Evolutionary conservation across 2,888 invertebrate species (phyloP), one percentile per base, ranked within the genome.

Genomic region (Drosophila mettleri): DNA sequence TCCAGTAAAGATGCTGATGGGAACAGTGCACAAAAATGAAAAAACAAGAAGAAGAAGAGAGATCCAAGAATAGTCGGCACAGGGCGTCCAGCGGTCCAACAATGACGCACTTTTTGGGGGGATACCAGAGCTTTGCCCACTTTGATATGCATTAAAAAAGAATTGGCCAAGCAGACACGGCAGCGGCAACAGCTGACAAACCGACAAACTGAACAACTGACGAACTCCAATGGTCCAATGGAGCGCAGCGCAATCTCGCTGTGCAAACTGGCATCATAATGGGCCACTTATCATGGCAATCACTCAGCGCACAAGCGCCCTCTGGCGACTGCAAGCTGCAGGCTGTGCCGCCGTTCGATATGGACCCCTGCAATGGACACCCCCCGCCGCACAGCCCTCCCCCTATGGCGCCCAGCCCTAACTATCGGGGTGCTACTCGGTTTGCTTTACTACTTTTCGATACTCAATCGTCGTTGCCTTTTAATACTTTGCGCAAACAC

Each of bases 231-330:
- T 88, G 78, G 85, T 76, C 84, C 89, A 88, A 86, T 88, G 78
- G 85, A 84, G 85, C 84, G 74, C 71, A 76, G 69, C 75, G 72
- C 88, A 84, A 88, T 85, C 87, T 84, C 81, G 67, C 85, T 85
- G 89, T 84, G 89, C 89, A 85, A 88, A 85, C 85, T 85, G 85
- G 70, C 78, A 88, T 88, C 87, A 88, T 85, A 85, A 85, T 88
- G 89, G 89, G 87, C 85, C 89, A 85, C 89, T 85, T 88, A 88
- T 85, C 89, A 85, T 88, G 85, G 89, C 89, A 85, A 85, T 85
- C 85, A 85, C 85, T 85, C 89, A 85, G 84, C 72, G 71, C 45
- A 65, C 74, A 63, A 73, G 78, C 69, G 78, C 78, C 75, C 73
- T 68, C 68, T 74, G 74, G 78, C 78, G 70, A 70, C 76, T 74